Evolutionary conservation across 2,113 vertebrate species (phyloP).

Genomic region (Caranx ignobilis): DNA sequence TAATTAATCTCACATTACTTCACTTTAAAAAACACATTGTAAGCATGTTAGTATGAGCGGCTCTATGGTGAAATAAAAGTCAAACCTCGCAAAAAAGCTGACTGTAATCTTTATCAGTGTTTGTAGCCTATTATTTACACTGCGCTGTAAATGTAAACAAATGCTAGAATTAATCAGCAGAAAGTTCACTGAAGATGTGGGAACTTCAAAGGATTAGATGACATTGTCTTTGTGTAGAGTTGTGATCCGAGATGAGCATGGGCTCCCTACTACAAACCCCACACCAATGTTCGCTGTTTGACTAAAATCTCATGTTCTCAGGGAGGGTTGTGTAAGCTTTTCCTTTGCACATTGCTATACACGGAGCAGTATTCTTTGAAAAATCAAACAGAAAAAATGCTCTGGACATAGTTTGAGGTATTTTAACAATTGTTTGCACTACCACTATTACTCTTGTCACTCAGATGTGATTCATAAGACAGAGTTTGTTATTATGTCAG

Average conservation of each 20-base stretch:
- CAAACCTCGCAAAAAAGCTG: not conserved
- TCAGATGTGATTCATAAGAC: conserved; percentile 74
- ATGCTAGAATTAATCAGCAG: not conserved
- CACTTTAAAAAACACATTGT: not conserved
- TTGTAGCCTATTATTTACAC: not conserved
- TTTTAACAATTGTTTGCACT: conserved; percentile 57
- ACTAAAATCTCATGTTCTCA: not conserved
- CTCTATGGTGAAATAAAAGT: conserved; percentile 11
- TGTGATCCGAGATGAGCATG: not conserved
- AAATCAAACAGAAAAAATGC: conserved; percentile 40
- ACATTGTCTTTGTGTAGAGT: not conserved
- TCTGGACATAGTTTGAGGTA: conserved; percentile 41
- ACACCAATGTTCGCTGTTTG: not conserved
- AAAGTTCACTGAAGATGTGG: not conserved
- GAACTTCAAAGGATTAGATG: not conserved
- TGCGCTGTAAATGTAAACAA: conserved; percentile 14
- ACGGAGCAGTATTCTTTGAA: conserved; percentile 41
- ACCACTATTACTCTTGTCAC: conserved; percentile 57
- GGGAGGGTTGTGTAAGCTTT: not conserved
- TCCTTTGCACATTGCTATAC: conserved; percentile 21
- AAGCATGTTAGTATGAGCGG: not conserved
- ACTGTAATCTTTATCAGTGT: not conserved
- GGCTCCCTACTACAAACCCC: not conserved
- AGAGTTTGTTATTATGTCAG: conserved; percentile 66
- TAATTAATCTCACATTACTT: conserved; percentile 10